Percentiles rank a stretch among this genome's conserved stretches.
Evolutionary conservation across 2,113 vertebrate species (phyloP).

Genomic region (Sigmodon hispidus): DNA sequence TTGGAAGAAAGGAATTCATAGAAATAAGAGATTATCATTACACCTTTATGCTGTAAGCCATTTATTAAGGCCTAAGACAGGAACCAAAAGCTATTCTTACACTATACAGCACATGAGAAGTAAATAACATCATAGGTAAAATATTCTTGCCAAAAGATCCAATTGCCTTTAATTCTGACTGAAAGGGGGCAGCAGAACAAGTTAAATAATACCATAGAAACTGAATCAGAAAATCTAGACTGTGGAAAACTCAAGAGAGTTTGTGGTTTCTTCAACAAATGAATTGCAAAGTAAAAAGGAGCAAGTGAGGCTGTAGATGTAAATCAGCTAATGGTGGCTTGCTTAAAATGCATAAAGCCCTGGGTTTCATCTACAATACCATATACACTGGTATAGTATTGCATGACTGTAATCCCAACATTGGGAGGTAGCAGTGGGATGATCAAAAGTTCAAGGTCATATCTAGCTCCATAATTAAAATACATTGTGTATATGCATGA

Average conservation of each 20-base stretch:
- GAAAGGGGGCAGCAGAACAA: background rate
- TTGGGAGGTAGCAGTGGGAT: background rate
- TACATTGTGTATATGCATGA: background rate
- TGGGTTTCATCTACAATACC: background rate
- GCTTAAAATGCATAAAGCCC: background rate
- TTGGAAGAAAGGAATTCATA: background rate
- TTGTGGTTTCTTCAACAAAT: constrained; percentile 1
- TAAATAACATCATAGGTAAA: background rate
- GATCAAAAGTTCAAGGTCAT: background rate
- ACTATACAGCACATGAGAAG: background rate
- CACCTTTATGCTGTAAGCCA: background rate
- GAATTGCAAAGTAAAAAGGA: background rate
- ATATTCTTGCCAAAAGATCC: background rate
- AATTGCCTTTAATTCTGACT: background rate
- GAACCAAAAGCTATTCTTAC: background rate
- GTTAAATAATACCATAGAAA: background rate
- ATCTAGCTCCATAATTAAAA: background rate
- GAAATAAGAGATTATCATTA: background rate
- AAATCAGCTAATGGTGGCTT: background rate
- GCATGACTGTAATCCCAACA: background rate
- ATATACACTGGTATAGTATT: background rate
- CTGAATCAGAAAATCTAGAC: background rate
- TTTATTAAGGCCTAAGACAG: background rate
- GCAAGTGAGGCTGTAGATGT: background rate
- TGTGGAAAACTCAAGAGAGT: background rate